A percentile compares a stretch with the other conserved stretches of the same genome.
phyloP scores from a whole-genome alignment of 1,140 invertebrate species.

The Nomia melanderi region DNA sequence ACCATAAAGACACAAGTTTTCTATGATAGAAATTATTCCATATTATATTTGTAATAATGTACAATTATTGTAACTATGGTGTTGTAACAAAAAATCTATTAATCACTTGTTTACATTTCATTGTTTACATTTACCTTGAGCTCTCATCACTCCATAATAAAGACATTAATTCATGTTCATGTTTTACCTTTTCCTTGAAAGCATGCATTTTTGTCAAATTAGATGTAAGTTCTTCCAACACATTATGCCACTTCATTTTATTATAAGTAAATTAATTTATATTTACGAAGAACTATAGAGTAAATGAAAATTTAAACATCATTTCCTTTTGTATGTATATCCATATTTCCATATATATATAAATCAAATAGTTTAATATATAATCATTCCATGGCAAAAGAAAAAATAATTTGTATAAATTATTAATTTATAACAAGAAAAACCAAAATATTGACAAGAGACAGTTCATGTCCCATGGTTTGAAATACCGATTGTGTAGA shows the following conservation, averaged over 20 bases:
- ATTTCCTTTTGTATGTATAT: no score
- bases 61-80: background rate
- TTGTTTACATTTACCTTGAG: slow-evolving; percentile 50
- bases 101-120: slow-evolving; percentile 8
- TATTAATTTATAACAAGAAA: no score
- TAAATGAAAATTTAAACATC: no score
- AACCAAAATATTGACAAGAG: no score
- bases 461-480: no score
- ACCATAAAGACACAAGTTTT: slow-evolving; percentile 60
- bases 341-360: no score
- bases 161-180: slow-evolving; percentile 63
- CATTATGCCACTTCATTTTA: slow-evolving; percentile 59
- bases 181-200: slow-evolving; percentile 27
- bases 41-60: background rate
- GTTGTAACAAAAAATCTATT: background rate
- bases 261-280: background rate
- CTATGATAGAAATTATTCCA: slow-evolving; percentile 49
- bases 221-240: slow-evolving; percentile 37
- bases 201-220: slow-evolving; percentile 23
- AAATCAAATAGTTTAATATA: no score
- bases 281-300: no score
- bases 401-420: no score
- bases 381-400: no score
- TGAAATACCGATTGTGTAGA: no score
- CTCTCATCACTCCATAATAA: slow-evolving; percentile 51